Base-by-base conservation (phyloP, 2,113 vertebrate species). In the Octodon degus region DNA sequence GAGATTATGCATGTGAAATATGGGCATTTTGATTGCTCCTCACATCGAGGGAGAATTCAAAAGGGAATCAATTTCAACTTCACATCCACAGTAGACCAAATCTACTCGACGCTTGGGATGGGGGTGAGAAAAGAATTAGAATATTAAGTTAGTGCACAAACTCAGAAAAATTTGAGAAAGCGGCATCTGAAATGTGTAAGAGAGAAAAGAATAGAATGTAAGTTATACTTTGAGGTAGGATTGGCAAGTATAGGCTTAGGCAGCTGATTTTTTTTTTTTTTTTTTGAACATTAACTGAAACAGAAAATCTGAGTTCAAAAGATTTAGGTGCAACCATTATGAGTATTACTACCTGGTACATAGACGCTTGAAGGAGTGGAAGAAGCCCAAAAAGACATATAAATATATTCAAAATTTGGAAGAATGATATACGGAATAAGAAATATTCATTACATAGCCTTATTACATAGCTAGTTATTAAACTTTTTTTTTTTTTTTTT, bases 1-100 rank as follows among this genome's bases (percentile, higher is more conserved):
- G 7, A 11, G 25, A 86, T 6, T 80, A 0, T 14, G 34, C 20
- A 22, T 68, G 37, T 24, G 32, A 32, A 0, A 43, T 0, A 0
- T 22, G n/a, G 16, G 19, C 24, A 58, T 47, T 88, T 91, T 67
- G 0, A 5, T 40, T 27, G 11, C 0, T 65, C 25, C 9, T 76
- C 25, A 63, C 32, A 60, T n/a, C 12, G 84, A 76, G 40, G 11
- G 6, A 30, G 12, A 34, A 40, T 27, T 55, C 47, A 79, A 55
- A 43, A 13, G 34, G 34, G 3, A 83, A 82, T 40, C n/a, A 9
- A 43, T 27, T 65, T 27, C 1, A 4, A 94, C 27, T 70, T 37
- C 30, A 34, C 50, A 22, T 7, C 7, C 0, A 5, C 47, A 20
- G 12, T 89, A 74, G 32, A n/a, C 19, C 47, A 85, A 76, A 89